These are phyloP conservation scores for Catocala sponsa DNA, from an alignment of 2,888 invertebrate genomes.

Conservation along the genomic window DNA sequence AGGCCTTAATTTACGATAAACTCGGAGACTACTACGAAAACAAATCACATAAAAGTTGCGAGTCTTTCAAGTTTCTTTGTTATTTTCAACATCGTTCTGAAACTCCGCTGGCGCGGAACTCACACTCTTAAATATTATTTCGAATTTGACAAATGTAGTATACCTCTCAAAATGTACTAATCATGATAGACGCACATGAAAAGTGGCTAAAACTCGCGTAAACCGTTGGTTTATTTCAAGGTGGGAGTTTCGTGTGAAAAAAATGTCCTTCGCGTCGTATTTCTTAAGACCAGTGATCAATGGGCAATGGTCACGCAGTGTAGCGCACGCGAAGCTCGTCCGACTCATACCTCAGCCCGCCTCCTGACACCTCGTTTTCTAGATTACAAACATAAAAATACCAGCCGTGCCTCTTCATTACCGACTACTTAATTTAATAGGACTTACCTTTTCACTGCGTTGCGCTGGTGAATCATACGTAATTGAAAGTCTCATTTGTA, in stretches of 20 bases:
- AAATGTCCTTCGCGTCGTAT: constrained; percentile 78
- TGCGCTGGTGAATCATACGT: constrained; percentile 41
- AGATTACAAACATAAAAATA: constrained; percentile 78
- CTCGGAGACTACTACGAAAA: constrained; percentile 29
- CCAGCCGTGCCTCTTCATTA: constrained; percentile 72
- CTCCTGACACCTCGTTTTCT: constrained; percentile 70
- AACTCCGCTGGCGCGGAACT: constrained; percentile 7
- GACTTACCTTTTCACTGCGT: constrained; percentile 53
- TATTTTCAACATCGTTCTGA: constrained; percentile 19
- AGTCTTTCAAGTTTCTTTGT: constrained; percentile 29
- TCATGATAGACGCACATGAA: constrained; percentile 31
- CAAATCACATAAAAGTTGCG: constrained; percentile 36
- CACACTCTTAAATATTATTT: constrained; percentile 14
- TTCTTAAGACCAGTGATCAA: constrained; percentile 78
- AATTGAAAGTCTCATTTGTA: constrained; percentile 51
- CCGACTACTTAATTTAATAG: constrained; percentile 65
- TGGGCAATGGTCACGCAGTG: constrained; percentile 76
- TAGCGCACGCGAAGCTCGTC: constrained; percentile 66
- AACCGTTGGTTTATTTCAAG: constrained; percentile 43
- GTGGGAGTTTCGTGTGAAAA: constrained; percentile 66
- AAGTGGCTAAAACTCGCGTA: constrained; percentile 31
- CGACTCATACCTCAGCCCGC: constrained; percentile 63
- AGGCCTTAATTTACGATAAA: constrained; percentile 33
- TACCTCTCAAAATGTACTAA: constrained; percentile 6
- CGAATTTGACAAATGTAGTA: constrained; percentile 14